A percentile compares a stretch with the other conserved stretches of the same genome.
Evolutionary conservation across 2,797 vertebrate genomes (phyloP).

Genomic region (Thripadectes ignobilis): DNA sequence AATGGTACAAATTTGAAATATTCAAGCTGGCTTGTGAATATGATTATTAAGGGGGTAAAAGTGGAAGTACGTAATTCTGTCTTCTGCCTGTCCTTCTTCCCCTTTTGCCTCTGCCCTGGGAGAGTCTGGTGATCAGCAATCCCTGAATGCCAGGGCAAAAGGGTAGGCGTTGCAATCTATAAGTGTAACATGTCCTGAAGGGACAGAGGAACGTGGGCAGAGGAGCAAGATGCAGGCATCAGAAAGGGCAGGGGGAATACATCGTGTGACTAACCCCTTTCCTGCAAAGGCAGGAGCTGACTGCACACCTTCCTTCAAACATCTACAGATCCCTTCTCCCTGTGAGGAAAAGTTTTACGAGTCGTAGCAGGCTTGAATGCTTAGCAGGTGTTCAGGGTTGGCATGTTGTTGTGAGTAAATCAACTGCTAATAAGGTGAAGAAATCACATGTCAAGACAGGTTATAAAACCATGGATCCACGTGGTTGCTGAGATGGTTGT

Average conservation of each 20-base stretch:
- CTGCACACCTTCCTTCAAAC: neutral
- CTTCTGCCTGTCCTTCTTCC: neutral
- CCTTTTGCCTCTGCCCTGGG: neutral
- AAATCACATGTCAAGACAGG: conserved; percentile 54
- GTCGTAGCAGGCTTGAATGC: neutral
- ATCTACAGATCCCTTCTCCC: neutral
- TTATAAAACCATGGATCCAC: conserved; percentile 66
- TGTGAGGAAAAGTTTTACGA: neutral
- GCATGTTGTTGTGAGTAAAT: conserved; percentile 20
- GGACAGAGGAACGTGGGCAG: neutral
- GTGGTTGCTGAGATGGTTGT: conserved; percentile 38
- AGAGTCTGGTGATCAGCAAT: neutral
- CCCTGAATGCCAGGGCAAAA: neutral
- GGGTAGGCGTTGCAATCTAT: neutral
- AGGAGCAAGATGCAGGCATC: neutral
- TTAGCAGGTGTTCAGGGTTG: conserved; percentile 30
- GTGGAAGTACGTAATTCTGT: neutral
- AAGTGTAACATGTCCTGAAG: neutral
- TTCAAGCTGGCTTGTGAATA: neutral
- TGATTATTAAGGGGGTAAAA: neutral
- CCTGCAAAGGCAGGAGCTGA: neutral
- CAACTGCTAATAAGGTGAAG: conserved; percentile 57
- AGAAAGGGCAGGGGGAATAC: neutral
- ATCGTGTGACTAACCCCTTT: neutral
- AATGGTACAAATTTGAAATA: neutral